Percentiles rank a stretch among this genome's conserved stretches.
These are phyloP conservation scores for Tetragnatha versicolor DNA, from an alignment of 1,140 invertebrate species.

Conservation along the genomic window DNA sequence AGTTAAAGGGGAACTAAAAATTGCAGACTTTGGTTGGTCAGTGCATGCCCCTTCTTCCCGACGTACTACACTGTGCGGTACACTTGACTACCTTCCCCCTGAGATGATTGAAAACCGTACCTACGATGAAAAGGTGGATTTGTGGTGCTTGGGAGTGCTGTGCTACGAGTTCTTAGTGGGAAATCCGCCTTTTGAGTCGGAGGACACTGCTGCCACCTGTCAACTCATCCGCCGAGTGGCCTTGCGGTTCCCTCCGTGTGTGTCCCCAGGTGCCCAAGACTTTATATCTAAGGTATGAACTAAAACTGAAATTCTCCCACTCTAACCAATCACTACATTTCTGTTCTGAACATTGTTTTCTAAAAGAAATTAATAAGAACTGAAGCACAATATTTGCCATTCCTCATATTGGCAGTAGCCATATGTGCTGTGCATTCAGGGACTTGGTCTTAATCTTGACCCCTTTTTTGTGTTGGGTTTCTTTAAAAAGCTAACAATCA, in stretches of 20 bases:
- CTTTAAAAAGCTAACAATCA: not conserved
- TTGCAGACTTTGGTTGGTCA: slow-evolving; percentile 68
- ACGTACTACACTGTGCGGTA: slow-evolving; percentile 90
- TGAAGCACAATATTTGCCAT: not conserved
- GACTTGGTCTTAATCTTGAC: not conserved
- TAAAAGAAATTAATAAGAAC: not conserved
- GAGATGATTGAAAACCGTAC: slow-evolving; percentile 83
- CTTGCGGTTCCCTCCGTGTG: slow-evolving; percentile 76
- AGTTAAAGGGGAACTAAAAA: slow-evolving; percentile 64
- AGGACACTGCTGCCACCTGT: slow-evolving; percentile 79
- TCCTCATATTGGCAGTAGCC: not conserved
- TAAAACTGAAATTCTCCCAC: slow-evolving; percentile 61
- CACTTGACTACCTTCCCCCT: slow-evolving; percentile 90
- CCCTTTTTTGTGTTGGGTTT: not conserved
- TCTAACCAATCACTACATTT: too few relatives aligned
- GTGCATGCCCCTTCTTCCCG: slow-evolving; percentile 65
- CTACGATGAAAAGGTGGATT: slow-evolving; percentile 81
- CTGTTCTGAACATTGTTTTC: not conserved
- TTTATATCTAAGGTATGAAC: slow-evolving; percentile 79
- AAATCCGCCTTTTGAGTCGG: slow-evolving; percentile 90
- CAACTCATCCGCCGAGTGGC: slow-evolving; percentile 77
- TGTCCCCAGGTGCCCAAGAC: slow-evolving; percentile 79
- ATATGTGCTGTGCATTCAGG: not conserved
- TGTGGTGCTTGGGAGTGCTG: slow-evolving; percentile 92
- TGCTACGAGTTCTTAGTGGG: slow-evolving; percentile 96